These are phyloP conservation scores for Sarcoramphus papa DNA, from an alignment of 2,797 vertebrate genomes.

Conservation along the genomic window DNA sequence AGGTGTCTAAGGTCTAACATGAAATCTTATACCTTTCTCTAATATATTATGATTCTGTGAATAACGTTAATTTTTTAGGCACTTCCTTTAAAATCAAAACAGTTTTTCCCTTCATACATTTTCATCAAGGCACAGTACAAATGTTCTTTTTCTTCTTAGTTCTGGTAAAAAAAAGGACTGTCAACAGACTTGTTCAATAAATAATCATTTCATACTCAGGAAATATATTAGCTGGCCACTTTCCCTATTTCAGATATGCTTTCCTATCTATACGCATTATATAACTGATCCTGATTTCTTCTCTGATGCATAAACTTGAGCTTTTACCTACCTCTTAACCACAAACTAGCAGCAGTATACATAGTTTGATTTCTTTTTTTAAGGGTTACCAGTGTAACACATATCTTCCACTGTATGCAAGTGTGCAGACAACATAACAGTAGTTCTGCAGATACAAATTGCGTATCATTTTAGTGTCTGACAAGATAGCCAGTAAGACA, in stretches of 20 bases:
- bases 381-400: not conserved
- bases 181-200: not conserved
- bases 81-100: not conserved
- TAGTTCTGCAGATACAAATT: not conserved
- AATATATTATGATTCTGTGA: not conserved
- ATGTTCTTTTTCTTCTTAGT: not conserved
- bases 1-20: not conserved
- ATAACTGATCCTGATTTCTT: not conserved
- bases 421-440: not conserved
- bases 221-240: not conserved
- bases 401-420: not conserved
- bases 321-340: not conserved
- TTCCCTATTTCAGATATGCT: not conserved
- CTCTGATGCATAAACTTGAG: not conserved
- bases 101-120: not conserved
- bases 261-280: not conserved
- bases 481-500: not conserved
- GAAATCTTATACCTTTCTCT: not conserved
- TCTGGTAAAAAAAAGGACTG: not conserved
- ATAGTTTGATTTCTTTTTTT: not conserved
- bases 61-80: not conserved
- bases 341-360: not conserved
- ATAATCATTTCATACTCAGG: not conserved
- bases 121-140: not conserved
- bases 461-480: not conserved